Percentiles rank a stretch among this genome's conserved stretches.
phyloP scores from a whole-genome alignment of 2,113 vertebrate species.

The Psilopogon haemacephalus region DNA sequence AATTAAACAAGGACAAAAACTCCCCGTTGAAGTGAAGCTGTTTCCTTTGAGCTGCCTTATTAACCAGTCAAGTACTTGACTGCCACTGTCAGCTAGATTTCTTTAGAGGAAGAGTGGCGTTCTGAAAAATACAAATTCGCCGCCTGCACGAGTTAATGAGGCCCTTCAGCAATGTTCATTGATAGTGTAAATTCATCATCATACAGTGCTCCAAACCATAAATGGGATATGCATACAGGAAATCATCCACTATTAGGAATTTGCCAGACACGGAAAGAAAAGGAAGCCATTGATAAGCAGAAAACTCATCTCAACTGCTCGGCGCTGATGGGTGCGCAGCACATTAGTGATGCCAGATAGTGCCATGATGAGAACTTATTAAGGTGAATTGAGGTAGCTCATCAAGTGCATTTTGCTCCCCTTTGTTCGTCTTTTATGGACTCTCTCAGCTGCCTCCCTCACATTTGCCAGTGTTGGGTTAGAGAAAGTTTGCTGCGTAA shows the following conservation, averaged over 20 bases:
- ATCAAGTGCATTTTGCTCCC: constrained; percentile 13
- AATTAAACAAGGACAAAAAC: constrained; percentile 68
- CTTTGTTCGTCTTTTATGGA: not conserved
- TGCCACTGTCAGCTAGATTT: constrained; percentile 69
- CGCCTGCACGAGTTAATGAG: constrained; percentile 69
- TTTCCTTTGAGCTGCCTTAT: constrained; percentile 68
- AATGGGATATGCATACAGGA: constrained; percentile 61
- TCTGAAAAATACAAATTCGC: constrained; percentile 70
- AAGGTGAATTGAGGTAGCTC: constrained; percentile 59
- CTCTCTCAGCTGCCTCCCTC: constrained; percentile 17
- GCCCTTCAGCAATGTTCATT: constrained; percentile 71
- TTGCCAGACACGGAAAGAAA: constrained; percentile 51
- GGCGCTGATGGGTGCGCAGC: constrained; percentile 9
- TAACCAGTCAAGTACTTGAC: constrained; percentile 69
- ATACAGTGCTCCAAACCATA: constrained; percentile 56
- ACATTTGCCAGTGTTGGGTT: not conserved
- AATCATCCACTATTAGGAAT: constrained; percentile 67
- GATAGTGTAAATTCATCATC: constrained; percentile 70
- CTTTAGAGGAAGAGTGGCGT: constrained; percentile 66
- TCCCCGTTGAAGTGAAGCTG: constrained; percentile 55
- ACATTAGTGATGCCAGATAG: constrained; percentile 17
- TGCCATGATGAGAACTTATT: constrained; percentile 2
- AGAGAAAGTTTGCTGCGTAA: not conserved
- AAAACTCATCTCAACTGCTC: constrained; percentile 53
- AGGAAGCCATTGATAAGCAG: constrained; percentile 65